These are phyloP conservation scores for Apus apus DNA, from an alignment of 2,113 vertebrate species.

Conservation along the genomic window DNA sequence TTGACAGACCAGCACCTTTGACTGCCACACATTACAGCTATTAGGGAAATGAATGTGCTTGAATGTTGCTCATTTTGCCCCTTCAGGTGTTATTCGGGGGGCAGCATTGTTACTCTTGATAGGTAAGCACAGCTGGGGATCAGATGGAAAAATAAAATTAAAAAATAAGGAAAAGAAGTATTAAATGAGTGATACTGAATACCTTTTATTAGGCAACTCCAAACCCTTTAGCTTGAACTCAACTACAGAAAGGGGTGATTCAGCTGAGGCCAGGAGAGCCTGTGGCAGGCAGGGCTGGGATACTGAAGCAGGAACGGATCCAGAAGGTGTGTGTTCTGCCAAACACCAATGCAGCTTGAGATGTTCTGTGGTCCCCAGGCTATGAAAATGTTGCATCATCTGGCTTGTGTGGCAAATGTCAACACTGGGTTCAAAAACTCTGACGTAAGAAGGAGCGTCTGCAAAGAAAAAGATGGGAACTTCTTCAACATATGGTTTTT, in stretches of 20 bases:
- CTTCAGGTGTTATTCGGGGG: background rate
- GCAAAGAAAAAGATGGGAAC: background rate
- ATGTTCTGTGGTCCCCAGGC: background rate
- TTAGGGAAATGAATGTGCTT: background rate
- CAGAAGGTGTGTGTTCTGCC: background rate
- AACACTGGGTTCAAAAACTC: background rate
- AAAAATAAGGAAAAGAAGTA: background rate
- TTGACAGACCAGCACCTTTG: background rate
- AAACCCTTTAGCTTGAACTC: background rate
- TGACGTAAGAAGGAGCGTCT: background rate
- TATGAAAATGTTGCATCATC: background rate
- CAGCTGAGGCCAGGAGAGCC: background rate
- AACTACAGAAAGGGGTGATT: background rate
- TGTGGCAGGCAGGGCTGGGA: background rate
- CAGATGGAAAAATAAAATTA: background rate
- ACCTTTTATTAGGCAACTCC: background rate
- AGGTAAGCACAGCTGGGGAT: background rate
- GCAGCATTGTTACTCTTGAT: background rate
- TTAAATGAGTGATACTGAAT: background rate
- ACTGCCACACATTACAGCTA: background rate
- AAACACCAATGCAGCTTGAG: background rate
- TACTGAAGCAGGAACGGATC: accelerated
- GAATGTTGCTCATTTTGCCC: background rate
- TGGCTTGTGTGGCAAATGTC: background rate
- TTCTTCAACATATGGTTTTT: background rate